Evolutionary conservation across 2,797 vertebrate species (phyloP), one percentile per base, ranked within the genome.

Genomic region (Gymnoscopelus braueri): DNA sequence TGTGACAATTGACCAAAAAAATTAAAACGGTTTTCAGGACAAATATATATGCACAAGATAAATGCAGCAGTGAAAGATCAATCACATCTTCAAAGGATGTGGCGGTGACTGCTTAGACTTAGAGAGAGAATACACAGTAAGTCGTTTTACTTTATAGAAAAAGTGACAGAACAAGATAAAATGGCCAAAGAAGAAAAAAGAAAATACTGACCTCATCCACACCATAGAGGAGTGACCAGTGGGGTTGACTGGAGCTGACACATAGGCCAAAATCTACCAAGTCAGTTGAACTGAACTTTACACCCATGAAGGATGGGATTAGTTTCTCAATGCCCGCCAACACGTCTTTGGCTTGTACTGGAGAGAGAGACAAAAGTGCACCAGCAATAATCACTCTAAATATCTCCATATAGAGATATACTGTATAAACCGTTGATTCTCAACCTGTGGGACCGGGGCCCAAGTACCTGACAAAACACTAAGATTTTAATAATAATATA

Each of bases 221-320:
- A 0, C 97, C 98, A 39, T 95, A 99, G 13, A 98, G 92, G 71
- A 96, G 57, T 0, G 92, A 93, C 79, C 94, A 92, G 52, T 80
- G 63, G 49, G 87, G 71, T 11, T 65, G 73, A 66, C 93, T 86
- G 74, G 89, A 84, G 76, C 85, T 86, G 67, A 97, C 75, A 81
- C 97, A 97, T 52, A 91, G 94, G 44, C 96, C 95, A 13, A 98
- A 93, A 89, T 99, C 98, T 87, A 96, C 78, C 75, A 99, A 93
- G 85, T 99, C 94, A 0, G n/a, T 87, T 65, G 92, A 92, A 0
- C 86, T 94, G 93, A 97, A 99, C 88, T 99, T 99, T 73, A 99
- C 75, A 0, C 97, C 98, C 47, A 91, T 92, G 90, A 98, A 99
- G 55, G 91, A 95, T 35, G 97, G 97, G 80, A 99, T 96, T 63